Evolutionary conservation across 2,888 invertebrate genomes (phyloP).

Genomic region (Macrosoma leucophasiata): DNA sequence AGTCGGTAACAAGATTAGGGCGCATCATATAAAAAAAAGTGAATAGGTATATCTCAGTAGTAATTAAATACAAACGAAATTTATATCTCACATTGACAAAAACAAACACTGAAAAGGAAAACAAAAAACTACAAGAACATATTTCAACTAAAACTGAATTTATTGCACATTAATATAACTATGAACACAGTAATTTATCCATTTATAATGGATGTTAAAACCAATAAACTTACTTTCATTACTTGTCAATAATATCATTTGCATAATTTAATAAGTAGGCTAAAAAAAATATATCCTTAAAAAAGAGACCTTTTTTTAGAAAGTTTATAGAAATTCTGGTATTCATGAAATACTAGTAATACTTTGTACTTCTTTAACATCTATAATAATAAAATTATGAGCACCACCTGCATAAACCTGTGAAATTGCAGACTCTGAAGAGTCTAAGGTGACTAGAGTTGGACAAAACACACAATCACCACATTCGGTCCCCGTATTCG

Average conservation of each 20-base stretch:
- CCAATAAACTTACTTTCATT: too few relatives aligned
- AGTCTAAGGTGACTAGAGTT: constrained; percentile 42
- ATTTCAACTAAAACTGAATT: too few relatives aligned
- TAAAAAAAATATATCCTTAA: constrained; percentile 10
- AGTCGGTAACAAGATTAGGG: too few relatives aligned
- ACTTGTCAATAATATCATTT: too few relatives aligned
- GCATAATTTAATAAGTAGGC: too few relatives aligned
- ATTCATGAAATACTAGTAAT: too few relatives aligned
- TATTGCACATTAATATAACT: too few relatives aligned
- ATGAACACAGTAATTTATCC: too few relatives aligned
- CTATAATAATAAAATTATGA: constrained; percentile 56
- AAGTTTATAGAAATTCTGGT: constrained; percentile 3
- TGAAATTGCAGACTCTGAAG: constrained; percentile 30
- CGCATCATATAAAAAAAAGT: too few relatives aligned
- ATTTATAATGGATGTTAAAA: too few relatives aligned
- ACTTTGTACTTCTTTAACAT: constrained; percentile 23
- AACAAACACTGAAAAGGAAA: constrained; percentile 2
- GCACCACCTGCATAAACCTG: constrained; percentile 62
- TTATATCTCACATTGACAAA: not conserved
- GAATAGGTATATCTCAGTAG: too few relatives aligned
- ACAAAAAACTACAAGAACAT: not conserved
- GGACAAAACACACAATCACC: constrained; percentile 44
- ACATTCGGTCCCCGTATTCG: constrained; percentile 83
- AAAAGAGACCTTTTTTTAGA: constrained; percentile 8
- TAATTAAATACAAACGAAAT: too few relatives aligned